A percentile compares a stretch with the other conserved stretches of the same genome.
phyloP scores from a whole-genome alignment of 2,797 vertebrate genomes.

The Eremophila alpestris region DNA sequence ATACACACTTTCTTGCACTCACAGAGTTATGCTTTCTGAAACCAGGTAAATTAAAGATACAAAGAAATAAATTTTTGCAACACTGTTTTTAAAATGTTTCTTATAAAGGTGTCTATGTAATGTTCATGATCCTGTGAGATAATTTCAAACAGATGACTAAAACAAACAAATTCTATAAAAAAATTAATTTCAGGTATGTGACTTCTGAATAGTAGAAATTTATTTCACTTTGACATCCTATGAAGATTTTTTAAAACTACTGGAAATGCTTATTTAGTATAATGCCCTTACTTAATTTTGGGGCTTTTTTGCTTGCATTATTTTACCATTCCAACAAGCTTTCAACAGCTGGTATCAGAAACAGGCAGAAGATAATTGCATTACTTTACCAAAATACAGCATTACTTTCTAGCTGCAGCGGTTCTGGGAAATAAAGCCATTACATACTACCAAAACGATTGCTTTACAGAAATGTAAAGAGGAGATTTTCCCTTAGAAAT shows the following conservation, averaged over 20 bases:
- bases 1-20: not conserved
- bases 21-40: not conserved
- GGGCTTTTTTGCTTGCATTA: not conserved
- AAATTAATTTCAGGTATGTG: not conserved
- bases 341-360: not conserved
- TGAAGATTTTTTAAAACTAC: not conserved
- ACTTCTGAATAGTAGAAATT: not conserved
- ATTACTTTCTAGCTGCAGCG: not conserved
- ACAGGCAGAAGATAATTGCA: not conserved
- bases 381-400: not conserved
- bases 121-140: not conserved
- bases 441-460: not conserved
- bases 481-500: not conserved
- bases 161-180: too few relatives aligned
- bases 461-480: not conserved
- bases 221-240: not conserved
- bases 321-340: not conserved
- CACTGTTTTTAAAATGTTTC: not conserved
- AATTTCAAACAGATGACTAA: not conserved
- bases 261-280: not conserved
- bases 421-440: not conserved
- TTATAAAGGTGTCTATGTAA: not conserved
- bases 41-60: not conserved
- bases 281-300: not conserved
- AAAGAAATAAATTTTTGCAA: not conserved